Percentiles rank a stretch among this genome's conserved stretches.
Evolutionary conservation across 1,140 invertebrate species (phyloP).

Genomic region (Formica exsecta): DNA sequence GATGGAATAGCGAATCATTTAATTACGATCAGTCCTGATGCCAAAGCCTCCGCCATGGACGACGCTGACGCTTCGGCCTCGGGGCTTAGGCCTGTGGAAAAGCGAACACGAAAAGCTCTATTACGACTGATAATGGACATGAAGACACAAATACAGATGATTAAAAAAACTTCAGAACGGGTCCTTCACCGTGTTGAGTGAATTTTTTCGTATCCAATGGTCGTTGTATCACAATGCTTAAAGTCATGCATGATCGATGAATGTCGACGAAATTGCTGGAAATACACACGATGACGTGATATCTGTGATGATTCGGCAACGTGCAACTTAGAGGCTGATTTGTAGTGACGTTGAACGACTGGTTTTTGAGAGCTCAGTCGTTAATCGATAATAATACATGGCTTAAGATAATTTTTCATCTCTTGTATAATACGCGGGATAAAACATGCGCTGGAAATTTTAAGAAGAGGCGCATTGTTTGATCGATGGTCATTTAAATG

Average conservation of each 20-base stretch:
- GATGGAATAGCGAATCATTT: slow-evolving; percentile 70
- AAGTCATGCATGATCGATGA: background rate
- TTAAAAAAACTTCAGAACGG: background rate
- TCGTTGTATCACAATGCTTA: background rate
- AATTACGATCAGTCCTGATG: slow-evolving; percentile 65
- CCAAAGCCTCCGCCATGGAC: slow-evolving; percentile 42
- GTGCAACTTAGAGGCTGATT: background rate
- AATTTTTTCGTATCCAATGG: background rate
- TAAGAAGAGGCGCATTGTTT: background rate
- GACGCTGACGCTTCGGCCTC: slow-evolving; percentile 32
- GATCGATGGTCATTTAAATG: slow-evolving; percentile 7
- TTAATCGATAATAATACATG: slow-evolving; percentile 30
- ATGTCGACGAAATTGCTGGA: background rate
- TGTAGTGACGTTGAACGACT: background rate
- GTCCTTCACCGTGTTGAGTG: background rate
- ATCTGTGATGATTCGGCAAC: background rate
- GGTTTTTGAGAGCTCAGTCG: background rate
- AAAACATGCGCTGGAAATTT: slow-evolving; percentile 17
- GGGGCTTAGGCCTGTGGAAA: slow-evolving; percentile 36
- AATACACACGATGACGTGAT: background rate
- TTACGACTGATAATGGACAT: background rate
- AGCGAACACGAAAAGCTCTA: slow-evolving; percentile 23
- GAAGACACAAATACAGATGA: background rate
- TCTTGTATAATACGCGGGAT: background rate
- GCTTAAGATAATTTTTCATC: slow-evolving; percentile 13